Evolutionary conservation across 2,888 invertebrate species (phyloP), one percentile per base, ranked within the genome.

Genomic region (Epinotia bilunana): DNA sequence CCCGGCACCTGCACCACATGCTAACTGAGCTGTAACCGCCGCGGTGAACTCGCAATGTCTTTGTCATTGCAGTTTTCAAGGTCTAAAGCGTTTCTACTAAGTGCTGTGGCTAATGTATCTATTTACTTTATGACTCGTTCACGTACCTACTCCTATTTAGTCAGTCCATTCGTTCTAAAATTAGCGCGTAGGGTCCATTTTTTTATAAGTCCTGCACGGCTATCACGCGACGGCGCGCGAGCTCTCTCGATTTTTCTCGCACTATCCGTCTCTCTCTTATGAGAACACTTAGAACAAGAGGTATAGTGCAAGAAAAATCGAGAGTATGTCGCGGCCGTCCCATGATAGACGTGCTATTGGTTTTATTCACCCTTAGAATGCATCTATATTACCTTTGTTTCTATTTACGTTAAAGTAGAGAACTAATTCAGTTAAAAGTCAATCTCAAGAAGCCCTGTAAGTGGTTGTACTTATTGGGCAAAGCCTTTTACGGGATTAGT

Each of bases 401-500:
- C 49, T 63, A 62, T 76, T 20, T 49, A 16, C 63, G 46, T 67
- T 65, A 46, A 57, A 28, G 39, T 64, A 58, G 49, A 1, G n/a
- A 18, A 46, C 63, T 81, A 79, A 79, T 80, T 78, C 72, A 78
- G 76, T 78, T 80, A 79, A 69, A 77, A 80, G 73, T 74, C 78
- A 79, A 80, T 79, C 76, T 78, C 77, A 55, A 77, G 83, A 84
- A 83, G 77, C 83, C 84, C 61, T 68, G 72, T 74, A 81, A 83
- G 79, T 81, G 80, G 79, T 72, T 62, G 77, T 74, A 69, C 74
- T 73, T 69, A 77, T 77, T 75, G 77, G 80, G 77, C 82, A 85
- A 87, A 83, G 80, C 83, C 77, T 74, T 84, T 86, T 84, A 88
- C 81, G 78, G 84, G 84, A 86, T 88, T 87, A 86, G 70, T 75